Conservation (phyloP, 2,797 vertebrate genomes). For the Esox lucius region DNA sequence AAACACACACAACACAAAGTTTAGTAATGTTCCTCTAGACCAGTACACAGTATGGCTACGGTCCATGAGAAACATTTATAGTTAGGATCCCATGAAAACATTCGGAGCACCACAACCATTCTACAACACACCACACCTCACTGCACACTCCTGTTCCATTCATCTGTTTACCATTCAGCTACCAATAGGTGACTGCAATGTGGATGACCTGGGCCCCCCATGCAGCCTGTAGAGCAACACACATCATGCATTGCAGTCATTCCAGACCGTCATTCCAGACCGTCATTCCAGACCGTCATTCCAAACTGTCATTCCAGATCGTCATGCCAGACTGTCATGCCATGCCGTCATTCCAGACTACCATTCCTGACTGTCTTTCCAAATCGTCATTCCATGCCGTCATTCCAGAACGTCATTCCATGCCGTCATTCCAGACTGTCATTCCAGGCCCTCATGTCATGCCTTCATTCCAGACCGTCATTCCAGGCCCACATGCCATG, state of each 20-base stretch:
- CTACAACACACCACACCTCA: too few species aligned
- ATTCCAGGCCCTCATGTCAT: not conserved
- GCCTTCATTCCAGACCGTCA: too few species aligned
- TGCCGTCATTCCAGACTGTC: conserved; percentile 49
- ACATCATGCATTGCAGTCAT: too few species aligned
- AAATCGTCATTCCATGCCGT: conserved; percentile 50
- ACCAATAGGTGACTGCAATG: too few species aligned
- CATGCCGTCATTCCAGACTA: conserved; percentile 10
- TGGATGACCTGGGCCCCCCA: conserved; percentile 53
- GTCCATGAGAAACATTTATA: too few species aligned
- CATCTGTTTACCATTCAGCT: conserved; percentile 9
- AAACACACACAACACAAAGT: conserved; percentile 69
- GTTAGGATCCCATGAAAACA: too few species aligned
- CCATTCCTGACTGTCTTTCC: too few species aligned
- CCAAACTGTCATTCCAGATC: conserved; percentile 56
- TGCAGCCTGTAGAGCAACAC: conserved; percentile 52
- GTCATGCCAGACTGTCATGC: conserved; percentile 66
- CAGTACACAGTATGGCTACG: not conserved
- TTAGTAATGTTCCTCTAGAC: not conserved
- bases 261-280: too few species aligned
- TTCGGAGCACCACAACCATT: too few species aligned
- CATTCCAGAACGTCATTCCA: conserved; percentile 57
- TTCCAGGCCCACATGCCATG: too few species aligned
- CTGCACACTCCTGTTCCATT: too few species aligned
- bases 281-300: conserved; percentile 53